Base-by-base conservation (phyloP, 2,888 invertebrate genomes). In the Spialia ferax region DNA sequence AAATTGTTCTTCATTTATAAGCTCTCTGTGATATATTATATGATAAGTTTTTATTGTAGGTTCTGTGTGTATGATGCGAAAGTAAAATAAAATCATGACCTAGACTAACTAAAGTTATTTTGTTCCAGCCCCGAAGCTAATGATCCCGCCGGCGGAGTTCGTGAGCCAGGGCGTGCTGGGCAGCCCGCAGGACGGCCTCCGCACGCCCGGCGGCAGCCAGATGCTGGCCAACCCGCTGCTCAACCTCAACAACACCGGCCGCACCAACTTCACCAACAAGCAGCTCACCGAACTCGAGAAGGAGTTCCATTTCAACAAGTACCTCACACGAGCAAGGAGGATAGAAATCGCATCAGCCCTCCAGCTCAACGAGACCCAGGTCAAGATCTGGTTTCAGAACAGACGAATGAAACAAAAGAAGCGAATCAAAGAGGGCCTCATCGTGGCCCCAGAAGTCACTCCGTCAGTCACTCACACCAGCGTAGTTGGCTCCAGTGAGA, bases 251-350 rank as follows among this genome's bases (percentile, higher is more conserved):
- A 97, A 97, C 93, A 97, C 98, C 13, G 99, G 99, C 38, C 95
- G 99, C 64, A 99, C 99, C 45, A 99, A 99, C 94, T 99, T 99
- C 94, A 99, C 99, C 75, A 99, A 99, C 92, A 99, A 99, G 91
- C 99, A 99, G 88, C 96, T 99, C 73, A 99, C 99, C 1, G 99
- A 99, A 90, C 95, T 99, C 75, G 99, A 99, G 88, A 99, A 99
- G 86, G 99, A 99, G 90, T 99, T 99, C 94, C 99, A 99, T 89
- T 99, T 99, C 93, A 99, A 99, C 94, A 99, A 99, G 93, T 99
- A 99, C 94, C 95, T 99, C 81, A 99, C 99, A 45, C 94, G 99
- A 77, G 99, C 99, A 45, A 94, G 99, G 75, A 95, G 99, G 79
- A 99, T 99, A 86, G 99, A 99, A 92, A 99, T 99, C 76, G 99